Percentiles rank a stretch among this genome's conserved stretches.
Evolutionary conservation across 2,113 vertebrate species (phyloP).

Genomic region (Verasper variegatus): DNA sequence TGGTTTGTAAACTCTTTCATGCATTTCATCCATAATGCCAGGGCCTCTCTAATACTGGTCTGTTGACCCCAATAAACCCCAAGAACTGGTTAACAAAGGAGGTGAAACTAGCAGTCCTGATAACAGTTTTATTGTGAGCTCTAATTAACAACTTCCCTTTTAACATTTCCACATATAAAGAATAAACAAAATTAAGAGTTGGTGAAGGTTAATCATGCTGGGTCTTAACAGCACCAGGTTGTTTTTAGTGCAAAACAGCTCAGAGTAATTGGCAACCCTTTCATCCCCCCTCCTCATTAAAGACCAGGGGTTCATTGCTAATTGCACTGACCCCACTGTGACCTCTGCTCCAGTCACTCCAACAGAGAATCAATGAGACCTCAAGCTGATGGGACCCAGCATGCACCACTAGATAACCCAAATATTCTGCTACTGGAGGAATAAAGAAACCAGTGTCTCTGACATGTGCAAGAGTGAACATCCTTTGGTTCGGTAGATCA

Average conservation of each 20-base stretch:
- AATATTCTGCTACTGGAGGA: slow-evolving; percentile 5
- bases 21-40: background rate
- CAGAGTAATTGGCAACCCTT: slow-evolving; percentile 61
- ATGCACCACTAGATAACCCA: slow-evolving; percentile 30
- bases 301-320: slow-evolving; percentile 57
- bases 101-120: background rate
- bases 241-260: slow-evolving; percentile 45
- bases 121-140: slow-evolving; percentile 8
- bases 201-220: slow-evolving; percentile 50
- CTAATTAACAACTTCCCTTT: slow-evolving; percentile 25
- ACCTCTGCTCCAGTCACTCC: slow-evolving; percentile 51
- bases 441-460: slow-evolving; percentile 43
- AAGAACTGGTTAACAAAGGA: slow-evolving; percentile 13
- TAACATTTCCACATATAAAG: slow-evolving; percentile 4
- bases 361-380: slow-evolving; percentile 52
- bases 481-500: slow-evolving; percentile 8
- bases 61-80: slow-evolving; percentile 26
- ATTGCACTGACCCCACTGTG: slow-evolving; percentile 54
- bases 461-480: background rate
- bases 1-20: background rate
- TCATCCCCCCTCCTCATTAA: slow-evolving; percentile 65
- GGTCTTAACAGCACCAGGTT: slow-evolving; percentile 34
- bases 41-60: background rate
- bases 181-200: slow-evolving; percentile 38
- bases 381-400: slow-evolving; percentile 39